Conservation (phyloP, 2,113 vertebrate genomes). For the Phoxinus phoxinus region DNA sequence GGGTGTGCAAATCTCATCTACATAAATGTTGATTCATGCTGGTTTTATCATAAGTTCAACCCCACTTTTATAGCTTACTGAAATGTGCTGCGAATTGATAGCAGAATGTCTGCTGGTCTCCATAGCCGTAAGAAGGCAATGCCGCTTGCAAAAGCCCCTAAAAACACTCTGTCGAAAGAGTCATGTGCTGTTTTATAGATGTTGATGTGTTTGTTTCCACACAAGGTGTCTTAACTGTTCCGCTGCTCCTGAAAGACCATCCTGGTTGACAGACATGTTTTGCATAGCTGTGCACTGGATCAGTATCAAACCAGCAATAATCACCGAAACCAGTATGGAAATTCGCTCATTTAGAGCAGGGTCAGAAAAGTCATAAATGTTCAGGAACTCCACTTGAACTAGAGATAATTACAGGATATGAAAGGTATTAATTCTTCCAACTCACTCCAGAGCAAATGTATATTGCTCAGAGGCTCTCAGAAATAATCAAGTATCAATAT, state of each 20-base stretch:
- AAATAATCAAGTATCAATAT: background rate
- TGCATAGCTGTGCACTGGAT: background rate
- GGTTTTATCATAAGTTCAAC: conserved; percentile 49
- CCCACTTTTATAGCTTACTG: conserved; percentile 23
- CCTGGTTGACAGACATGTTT: background rate
- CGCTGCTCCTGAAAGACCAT: background rate
- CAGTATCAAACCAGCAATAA: background rate
- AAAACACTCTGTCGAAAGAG: background rate
- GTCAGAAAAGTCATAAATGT: conserved; percentile 4
- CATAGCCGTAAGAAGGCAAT: background rate
- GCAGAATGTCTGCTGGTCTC: background rate
- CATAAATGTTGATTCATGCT: conserved; percentile 47
- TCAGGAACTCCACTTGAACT: background rate
- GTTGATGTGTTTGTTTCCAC: background rate
- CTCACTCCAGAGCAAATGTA: background rate
- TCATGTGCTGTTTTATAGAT: background rate
- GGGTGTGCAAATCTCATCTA: conserved; percentile 40
- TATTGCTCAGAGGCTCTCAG: background rate
- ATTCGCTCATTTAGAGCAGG: background rate
- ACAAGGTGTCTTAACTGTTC: background rate
- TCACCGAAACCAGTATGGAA: background rate
- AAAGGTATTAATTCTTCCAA: background rate
- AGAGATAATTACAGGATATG: conserved; percentile 8
- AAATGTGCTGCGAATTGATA: conserved; percentile 51
- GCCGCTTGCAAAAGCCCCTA: background rate